Conservation (phyloP, 2,888 invertebrate genomes). For the Acronicta leporina region DNA sequence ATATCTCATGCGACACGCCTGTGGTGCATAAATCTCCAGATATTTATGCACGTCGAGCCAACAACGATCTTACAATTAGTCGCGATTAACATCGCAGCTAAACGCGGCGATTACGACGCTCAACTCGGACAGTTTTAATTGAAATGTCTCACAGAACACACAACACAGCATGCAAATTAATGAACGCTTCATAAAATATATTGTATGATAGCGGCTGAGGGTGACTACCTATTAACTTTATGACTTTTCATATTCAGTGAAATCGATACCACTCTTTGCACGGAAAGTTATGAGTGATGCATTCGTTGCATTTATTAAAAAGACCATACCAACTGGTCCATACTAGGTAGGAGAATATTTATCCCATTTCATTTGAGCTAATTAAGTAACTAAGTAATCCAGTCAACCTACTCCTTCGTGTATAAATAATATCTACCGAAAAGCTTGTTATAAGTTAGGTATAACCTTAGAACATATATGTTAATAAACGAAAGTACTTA, state of each 20-base stretch:
- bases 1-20: conserved; percentile 30
- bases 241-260: conserved; percentile 47
- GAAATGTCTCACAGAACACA: conserved; percentile 63
- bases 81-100: conserved; percentile 66
- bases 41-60: conserved; percentile 52
- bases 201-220: conserved; percentile 49
- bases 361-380: conserved; percentile 47
- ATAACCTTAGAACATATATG: too few relatives aligned
- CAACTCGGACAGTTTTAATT: conserved; percentile 69
- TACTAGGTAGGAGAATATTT: conserved; percentile 49
- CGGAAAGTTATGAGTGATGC: conserved; percentile 18
- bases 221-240: conserved; percentile 60
- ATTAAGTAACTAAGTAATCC: neutral
- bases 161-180: conserved; percentile 73
- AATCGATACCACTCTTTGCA: conserved; percentile 36
- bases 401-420: too few relatives aligned
- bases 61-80: conserved; percentile 67
- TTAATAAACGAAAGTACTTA: too few relatives aligned
- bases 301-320: conserved; percentile 38
- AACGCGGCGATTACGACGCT: conserved; percentile 65
- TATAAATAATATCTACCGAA: too few relatives aligned
- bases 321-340: conserved; percentile 34
- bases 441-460: too few relatives aligned
- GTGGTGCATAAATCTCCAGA: conserved; percentile 59
- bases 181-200: conserved; percentile 62